phyloP scores from a whole-genome alignment of 1,140 invertebrate genomes.

The Brachionus calyciflorus region DNA sequence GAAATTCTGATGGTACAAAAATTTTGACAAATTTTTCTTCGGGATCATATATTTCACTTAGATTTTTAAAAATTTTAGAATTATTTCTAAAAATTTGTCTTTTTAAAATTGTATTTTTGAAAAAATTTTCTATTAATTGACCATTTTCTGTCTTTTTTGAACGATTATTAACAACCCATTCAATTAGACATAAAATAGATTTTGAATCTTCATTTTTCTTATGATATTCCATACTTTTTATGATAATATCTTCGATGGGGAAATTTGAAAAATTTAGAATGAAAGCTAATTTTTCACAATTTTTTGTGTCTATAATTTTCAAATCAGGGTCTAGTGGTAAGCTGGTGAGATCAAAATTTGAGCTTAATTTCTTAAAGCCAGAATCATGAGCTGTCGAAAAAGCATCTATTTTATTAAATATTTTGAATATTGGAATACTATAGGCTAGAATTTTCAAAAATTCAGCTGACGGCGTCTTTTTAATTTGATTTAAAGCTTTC shows the following conservation, averaged over 20 bases:
- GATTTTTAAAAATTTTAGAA: neutral
- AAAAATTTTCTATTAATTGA: neutral
- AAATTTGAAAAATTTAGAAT: neutral
- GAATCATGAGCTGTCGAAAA: neutral
- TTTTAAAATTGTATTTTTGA: neutral
- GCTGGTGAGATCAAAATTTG: neutral
- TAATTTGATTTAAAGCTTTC: neutral
- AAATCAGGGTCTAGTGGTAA: conserved; percentile 20
- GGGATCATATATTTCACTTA: conserved; percentile 9
- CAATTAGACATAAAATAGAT: neutral
- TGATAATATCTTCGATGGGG: neutral
- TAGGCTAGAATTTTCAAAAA: neutral
- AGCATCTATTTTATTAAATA: neutral
- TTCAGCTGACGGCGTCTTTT: neutral
- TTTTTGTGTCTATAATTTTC: neutral
- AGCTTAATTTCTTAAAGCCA: neutral
- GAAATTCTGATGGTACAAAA: neutral
- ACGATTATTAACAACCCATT: conserved; percentile 3
- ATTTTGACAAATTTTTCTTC: neutral
- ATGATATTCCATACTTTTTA: neutral
- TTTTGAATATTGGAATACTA: conserved; percentile 24
- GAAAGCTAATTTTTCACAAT: neutral
- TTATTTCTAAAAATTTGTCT: neutral
- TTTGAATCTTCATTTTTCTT: neutral
- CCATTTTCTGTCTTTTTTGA: neutral